A percentile compares a stretch with the other conserved stretches of the same genome.
These are phyloP conservation scores for Drosophila nigromelanica DNA, from an alignment of 1,140 invertebrate genomes.

Conservation along the genomic window DNA sequence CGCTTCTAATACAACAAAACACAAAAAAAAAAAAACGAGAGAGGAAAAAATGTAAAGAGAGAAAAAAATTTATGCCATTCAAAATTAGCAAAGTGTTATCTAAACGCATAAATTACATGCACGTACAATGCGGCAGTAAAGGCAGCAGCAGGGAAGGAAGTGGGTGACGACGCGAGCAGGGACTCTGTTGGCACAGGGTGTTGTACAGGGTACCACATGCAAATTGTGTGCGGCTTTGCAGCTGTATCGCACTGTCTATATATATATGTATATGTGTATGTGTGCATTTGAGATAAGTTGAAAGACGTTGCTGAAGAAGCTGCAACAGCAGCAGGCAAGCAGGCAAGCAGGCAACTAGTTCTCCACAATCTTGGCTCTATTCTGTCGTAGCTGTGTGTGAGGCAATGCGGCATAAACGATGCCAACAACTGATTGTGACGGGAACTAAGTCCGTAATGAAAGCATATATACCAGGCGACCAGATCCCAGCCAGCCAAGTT, in stretches of 20 bases:
- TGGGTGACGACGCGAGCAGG: slow-evolving; percentile 42
- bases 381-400: slow-evolving; percentile 36
- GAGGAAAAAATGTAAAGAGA: neutral
- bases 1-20: slow-evolving; percentile 25
- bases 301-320: slow-evolving; percentile 80
- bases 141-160: slow-evolving; percentile 20
- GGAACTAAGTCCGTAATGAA: slow-evolving; percentile 83
- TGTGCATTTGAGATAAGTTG: slow-evolving; percentile 65
- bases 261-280: slow-evolving; percentile 20
- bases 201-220: slow-evolving; percentile 51
- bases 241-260: slow-evolving; percentile 19
- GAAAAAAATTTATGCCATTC: slow-evolving; percentile 81
- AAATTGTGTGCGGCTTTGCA: slow-evolving; percentile 59
- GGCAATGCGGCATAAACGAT: slow-evolving; percentile 81
- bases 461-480: slow-evolving; percentile 59
- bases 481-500: slow-evolving; percentile 34
- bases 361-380: slow-evolving; percentile 19
- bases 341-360: slow-evolving; percentile 59
- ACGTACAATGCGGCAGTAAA: slow-evolving; percentile 56
- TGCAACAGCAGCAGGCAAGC: slow-evolving; percentile 60
- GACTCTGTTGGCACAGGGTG: slow-evolving; percentile 31
- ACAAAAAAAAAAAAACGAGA: slow-evolving; percentile 9
- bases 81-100: slow-evolving; percentile 83
- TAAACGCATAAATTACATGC: slow-evolving; percentile 83
- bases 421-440: slow-evolving; percentile 83